These are phyloP conservation scores for Numenius phaeopus DNA, from an alignment of 2,797 vertebrate genomes.

Conservation along the genomic window DNA sequence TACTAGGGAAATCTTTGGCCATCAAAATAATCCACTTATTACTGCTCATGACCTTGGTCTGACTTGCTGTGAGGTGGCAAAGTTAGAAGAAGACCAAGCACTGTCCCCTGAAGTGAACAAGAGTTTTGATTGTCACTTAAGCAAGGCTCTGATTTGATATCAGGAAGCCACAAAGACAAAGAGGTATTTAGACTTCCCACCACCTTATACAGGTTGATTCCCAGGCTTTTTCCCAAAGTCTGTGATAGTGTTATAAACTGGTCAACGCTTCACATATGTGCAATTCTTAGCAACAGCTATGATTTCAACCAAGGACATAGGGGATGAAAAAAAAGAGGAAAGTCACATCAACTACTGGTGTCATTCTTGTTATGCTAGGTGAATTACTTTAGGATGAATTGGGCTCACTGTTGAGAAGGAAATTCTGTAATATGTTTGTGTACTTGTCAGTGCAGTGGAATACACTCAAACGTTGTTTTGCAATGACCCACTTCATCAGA, in stretches of 20 bases:
- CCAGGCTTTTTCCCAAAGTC: background rate
- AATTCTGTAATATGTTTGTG: background rate
- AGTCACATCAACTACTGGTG: background rate
- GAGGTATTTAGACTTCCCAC: background rate
- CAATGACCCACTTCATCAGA: background rate
- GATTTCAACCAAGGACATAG: background rate
- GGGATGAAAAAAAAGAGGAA: background rate
- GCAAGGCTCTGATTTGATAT: background rate
- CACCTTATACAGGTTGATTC: background rate
- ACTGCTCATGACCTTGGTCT: background rate
- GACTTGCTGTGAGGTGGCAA: background rate
- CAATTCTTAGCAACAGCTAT: background rate
- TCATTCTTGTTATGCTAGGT: background rate
- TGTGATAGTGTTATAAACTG: background rate
- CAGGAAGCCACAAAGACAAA: background rate
- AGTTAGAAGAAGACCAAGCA: background rate
- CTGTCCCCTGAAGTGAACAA: background rate
- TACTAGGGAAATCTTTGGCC: background rate
- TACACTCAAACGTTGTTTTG: background rate
- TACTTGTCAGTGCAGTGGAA: background rate
- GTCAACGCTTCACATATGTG: background rate
- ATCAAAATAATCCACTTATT: background rate
- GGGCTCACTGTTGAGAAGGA: background rate
- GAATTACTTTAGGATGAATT: background rate
- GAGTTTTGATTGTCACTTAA: background rate